Percentiles rank a stretch among this genome's conserved stretches.
Conservation (phyloP, 2,888 invertebrate genomes). For the Drosophila putrida region DNA sequence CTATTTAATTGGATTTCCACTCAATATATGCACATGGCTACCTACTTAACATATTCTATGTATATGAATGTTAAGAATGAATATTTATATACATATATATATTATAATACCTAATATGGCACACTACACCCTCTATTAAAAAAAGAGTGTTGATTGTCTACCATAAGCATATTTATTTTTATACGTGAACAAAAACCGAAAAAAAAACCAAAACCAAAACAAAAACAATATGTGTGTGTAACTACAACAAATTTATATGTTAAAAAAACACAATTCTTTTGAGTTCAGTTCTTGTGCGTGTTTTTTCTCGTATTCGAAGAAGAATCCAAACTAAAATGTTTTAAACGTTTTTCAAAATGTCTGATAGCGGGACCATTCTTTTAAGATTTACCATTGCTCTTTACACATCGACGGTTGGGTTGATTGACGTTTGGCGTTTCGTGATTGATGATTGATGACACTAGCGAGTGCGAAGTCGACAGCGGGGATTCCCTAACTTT, state of each 20-base stretch:
- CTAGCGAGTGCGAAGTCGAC: background rate
- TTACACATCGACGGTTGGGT: conserved; percentile 38
- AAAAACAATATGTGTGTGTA: conserved; percentile 19
- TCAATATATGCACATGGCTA: conserved; percentile 70
- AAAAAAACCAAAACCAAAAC: conserved; percentile 9
- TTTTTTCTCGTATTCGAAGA: conserved; percentile 68
- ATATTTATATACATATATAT: conserved; percentile 44
- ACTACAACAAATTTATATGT: conserved; percentile 51
- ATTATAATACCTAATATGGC: conserved; percentile 36
- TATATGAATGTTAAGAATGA: conserved; percentile 41
- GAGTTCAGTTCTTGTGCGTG: conserved; percentile 53
- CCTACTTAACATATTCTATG: conserved; percentile 51
- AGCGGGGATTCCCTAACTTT: conserved; percentile 1
- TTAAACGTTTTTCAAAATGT: conserved; percentile 85
- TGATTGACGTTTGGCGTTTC: background rate
- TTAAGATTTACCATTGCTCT: conserved; percentile 86
- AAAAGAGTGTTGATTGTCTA: conserved; percentile 33
- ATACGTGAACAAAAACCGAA: conserved; percentile 55
- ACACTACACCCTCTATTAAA: conserved; percentile 21
- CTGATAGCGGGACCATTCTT: conserved; percentile 86
- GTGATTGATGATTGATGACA: background rate
- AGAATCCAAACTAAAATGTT: conserved; percentile 79
- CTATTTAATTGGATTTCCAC: conserved; percentile 54
- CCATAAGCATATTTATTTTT: conserved; percentile 76
- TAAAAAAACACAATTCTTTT: conserved; percentile 55